Percentiles rank a stretch among this genome's conserved stretches.
Conservation (phyloP, 2,888 invertebrate species). For the Drosophila macrospina region DNA sequence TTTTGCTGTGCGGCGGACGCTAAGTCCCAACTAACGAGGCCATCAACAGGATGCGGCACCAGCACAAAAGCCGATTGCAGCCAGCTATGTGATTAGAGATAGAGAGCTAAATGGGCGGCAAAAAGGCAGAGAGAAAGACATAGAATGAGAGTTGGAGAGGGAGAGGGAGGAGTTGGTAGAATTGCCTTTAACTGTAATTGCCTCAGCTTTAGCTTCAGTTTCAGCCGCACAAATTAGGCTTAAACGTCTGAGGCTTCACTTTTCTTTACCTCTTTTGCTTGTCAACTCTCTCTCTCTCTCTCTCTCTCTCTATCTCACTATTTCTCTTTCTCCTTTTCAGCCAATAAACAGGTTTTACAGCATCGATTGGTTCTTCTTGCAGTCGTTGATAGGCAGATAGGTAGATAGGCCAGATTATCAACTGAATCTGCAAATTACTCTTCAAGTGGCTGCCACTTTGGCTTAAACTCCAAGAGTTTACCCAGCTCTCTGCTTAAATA, state of each 20-base stretch:
- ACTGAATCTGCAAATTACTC: slow-evolving; percentile 36
- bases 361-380: slow-evolving; percentile 13
- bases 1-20: slow-evolving; percentile 46
- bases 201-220: slow-evolving; percentile 37
- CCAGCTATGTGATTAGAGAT: slow-evolving; percentile 71
- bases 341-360: slow-evolving; percentile 17
- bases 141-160: neutral
- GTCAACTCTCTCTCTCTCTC: neutral
- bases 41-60: slow-evolving; percentile 75
- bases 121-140: neutral
- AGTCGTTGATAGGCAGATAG: slow-evolving; percentile 5
- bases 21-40: slow-evolving; percentile 79
- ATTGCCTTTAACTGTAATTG: slow-evolving; percentile 77
- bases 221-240: slow-evolving; percentile 69
- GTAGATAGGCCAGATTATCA: slow-evolving; percentile 22
- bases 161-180: slow-evolving; percentile 18
- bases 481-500: neutral
- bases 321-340: slow-evolving; percentile 1
- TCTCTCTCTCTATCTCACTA: neutral
- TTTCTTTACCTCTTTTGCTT: neutral
- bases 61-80: slow-evolving; percentile 78
- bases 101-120: slow-evolving; percentile 12
- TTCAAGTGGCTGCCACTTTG: slow-evolving; percentile 13
- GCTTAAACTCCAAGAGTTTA: slow-evolving; percentile 18
- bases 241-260: slow-evolving; percentile 48